Evolutionary conservation across 2,888 invertebrate genomes (phyloP), one percentile per base, ranked within the genome.

Genomic region (Seira musarum): DNA sequence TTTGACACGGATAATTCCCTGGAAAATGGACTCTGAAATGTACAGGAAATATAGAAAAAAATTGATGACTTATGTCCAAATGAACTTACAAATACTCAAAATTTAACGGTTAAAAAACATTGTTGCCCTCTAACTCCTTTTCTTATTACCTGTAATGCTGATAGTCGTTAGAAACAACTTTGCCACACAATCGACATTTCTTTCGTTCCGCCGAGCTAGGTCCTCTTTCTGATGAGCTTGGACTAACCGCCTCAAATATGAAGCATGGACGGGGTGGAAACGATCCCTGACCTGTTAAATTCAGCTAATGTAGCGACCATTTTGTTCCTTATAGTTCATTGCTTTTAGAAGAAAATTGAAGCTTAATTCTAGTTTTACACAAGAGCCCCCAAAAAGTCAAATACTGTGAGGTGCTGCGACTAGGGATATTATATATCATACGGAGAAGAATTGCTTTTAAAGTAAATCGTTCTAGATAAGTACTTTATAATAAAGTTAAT

Each of bases 141-240:
- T n/a, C n/a, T n/a, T n/a, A 67, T 85, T 83, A 19, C 17, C 85
- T 70, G 76, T 85, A 85, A 66, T 85, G 85, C 30, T 85, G 85
- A 80, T 85, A 85, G 60, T 85, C 85, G 75, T 89, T 89, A 71
- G 88, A 87, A 49, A 89, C 89, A 35, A 88, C 85, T 84, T 88
- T 87, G 64, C 88, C 88, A 85, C 89, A 89, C 57, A 88, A 84
- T 24, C 77, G 88, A 86, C 88, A 88, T 85, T 87, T 82, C 70
- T 87, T 85, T 78, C 85, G 74, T 69, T 87, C 86, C 49, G 84
- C 80, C 25, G 82, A 79, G 40, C 82, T 77, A 19, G 83, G 81
- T 61, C 82, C 82, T 57, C 74, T 49, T 53, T 80, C 80, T 13
- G 74, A 35, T 35, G 80, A 80, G 49, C 68, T 79, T 57, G 84